Conservation (phyloP, 1,140 invertebrate genomes). For the Lycorma delicatula region DNA sequence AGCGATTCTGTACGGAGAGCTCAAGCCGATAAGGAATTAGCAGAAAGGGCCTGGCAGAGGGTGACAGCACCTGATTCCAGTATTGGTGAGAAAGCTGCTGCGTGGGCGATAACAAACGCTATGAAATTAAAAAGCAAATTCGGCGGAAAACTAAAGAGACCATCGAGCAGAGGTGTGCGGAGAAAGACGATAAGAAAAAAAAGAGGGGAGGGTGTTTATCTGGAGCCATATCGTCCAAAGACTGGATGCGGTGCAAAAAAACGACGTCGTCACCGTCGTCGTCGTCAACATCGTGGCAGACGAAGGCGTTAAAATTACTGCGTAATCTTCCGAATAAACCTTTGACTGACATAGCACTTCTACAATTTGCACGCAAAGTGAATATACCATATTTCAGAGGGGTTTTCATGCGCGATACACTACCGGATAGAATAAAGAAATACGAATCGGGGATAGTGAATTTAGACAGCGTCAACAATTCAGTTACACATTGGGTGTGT, state of each 20-base stretch:
- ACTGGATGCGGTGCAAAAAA: slow-evolving; percentile 5
- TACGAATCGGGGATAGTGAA: slow-evolving; percentile 33
- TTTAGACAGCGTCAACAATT: slow-evolving; percentile 26
- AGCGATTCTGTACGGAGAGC: slow-evolving; percentile 33
- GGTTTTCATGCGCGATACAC: slow-evolving; percentile 20
- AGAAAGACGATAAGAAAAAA: slow-evolving; percentile 1
- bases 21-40: slow-evolving; percentile 34
- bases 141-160: slow-evolving; percentile 13
- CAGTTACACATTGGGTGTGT: slow-evolving; percentile 33
- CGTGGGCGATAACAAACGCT: slow-evolving; percentile 28
- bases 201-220: slow-evolving; percentile 31
- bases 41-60: slow-evolving; percentile 33
- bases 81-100: slow-evolving; percentile 33
- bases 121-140: slow-evolving; percentile 35
- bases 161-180: background rate
- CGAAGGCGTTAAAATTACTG: background rate
- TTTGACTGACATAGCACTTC: background rate
- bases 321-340: slow-evolving; percentile 1
- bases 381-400: slow-evolving; percentile 19
- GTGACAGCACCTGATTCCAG: slow-evolving; percentile 35
- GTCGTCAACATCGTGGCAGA: background rate
- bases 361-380: background rate
- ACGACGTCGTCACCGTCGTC: background rate
- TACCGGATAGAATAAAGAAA: slow-evolving; percentile 20
- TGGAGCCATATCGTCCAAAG: slow-evolving; percentile 24